Base-by-base conservation (phyloP, 2,113 vertebrate genomes). In the Otis tarda region DNA sequence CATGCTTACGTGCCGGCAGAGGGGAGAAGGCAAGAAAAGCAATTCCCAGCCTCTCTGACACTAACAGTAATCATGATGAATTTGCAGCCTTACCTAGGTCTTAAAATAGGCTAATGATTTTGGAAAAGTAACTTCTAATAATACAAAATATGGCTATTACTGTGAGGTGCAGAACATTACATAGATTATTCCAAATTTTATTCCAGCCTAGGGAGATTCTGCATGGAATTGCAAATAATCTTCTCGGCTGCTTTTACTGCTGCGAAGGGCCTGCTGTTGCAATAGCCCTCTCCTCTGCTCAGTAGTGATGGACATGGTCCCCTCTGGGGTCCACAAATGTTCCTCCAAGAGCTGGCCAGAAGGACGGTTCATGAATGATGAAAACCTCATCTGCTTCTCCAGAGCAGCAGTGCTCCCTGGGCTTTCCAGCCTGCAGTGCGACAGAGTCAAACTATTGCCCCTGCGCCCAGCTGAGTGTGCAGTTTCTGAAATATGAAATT, bases 1-100 rank as follows among this genome's bases (percentile, higher is more conserved):
- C 4, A 7, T 0, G 0, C 3, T 41, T 50, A n/a, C 1, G 11
- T 9, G 31, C 50, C 0, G 0, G 37, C 33, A 25, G 2, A 33
- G 31, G 28, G 77, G 43, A 74, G 41, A 31, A 93, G 69, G 85
- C 87, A 92, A 69, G n/a, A 79, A 87, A 94, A 89, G 41, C 43
- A 76, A 45, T 64, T 92, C 22, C 61, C 30, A 57, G 63, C 63
- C 67, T 76, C 56, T 49, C 86, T 84, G 83, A 89, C 57, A 59
- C 28, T 69, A 84, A 55, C 61, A 74, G 84, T 84, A 93, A 93
- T 69, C 49, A 70, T 59, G 77, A 92, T 70, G 65, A 94, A 91
- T 89, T 67, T 87, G 56, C 30, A 87, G 81, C 70, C 89, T 87
- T 55, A 73, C 50, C 74, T 67, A 59, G 25, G n/a, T 69, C 77